Conservation (phyloP, 92 coral and sea anemone species). For the Plumapathes pennacea region DNA sequence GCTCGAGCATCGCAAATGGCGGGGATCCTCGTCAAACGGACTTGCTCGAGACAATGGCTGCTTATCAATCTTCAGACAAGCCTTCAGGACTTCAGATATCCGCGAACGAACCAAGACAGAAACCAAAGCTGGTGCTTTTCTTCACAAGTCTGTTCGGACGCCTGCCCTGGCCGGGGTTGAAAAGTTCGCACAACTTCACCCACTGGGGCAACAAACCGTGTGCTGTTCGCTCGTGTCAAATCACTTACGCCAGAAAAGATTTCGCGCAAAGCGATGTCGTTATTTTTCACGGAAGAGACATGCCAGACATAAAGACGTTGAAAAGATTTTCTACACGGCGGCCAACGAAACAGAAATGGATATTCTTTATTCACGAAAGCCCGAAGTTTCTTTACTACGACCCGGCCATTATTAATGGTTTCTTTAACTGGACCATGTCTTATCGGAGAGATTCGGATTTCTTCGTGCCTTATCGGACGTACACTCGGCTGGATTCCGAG, state of each 20-base stretch:
- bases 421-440: conserved; percentile 96
- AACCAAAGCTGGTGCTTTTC: conserved; percentile 69
- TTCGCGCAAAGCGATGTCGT: conserved; percentile 71
- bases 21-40: too few species aligned
- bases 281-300: conserved; percentile 83
- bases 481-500: conserved; percentile 34
- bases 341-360: conserved; percentile 70
- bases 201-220: conserved; percentile 67
- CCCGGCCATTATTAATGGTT: conserved; percentile 41
- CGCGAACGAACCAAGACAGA: too few species aligned
- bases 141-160: conserved; percentile 78
- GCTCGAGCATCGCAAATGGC: too few species aligned
- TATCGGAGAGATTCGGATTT: conserved; percentile 88
- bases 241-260: conserved; percentile 66
- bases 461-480: conserved; percentile 74
- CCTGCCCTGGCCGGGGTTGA: conserved; percentile 77
- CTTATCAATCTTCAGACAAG: too few species aligned
- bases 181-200: conserved; percentile 60
- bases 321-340: conserved; percentile 20
- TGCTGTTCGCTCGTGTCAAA: conserved; percentile 45
- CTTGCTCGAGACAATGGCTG: too few species aligned
- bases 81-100: too few species aligned
- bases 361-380: conserved; percentile 79
- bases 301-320: conserved; percentile 53
- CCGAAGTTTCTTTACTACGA: conserved; percentile 59